Evolutionary conservation across 2,797 vertebrate genomes (phyloP), one percentile per base, ranked within the genome.

Genomic region (Mallotus villosus): DNA sequence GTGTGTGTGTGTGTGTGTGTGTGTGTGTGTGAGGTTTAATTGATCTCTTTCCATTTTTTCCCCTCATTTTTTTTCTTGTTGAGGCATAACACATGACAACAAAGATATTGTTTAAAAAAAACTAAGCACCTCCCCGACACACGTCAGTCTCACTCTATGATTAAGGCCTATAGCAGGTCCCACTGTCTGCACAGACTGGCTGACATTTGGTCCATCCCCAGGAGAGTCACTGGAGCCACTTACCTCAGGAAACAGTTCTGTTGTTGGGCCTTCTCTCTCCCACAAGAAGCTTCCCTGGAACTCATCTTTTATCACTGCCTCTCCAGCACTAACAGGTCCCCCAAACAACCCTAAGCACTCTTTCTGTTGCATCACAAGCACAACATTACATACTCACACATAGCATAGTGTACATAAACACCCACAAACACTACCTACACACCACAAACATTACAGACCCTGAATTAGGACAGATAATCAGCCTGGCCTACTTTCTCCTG

Each of bases 381-480:
- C n/a, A 17, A 63, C 17, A 63, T 29, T 24, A 60, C 59, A 25
- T 14, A 63, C 61, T 6, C 59, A 61, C 4, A 61, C 59, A 27
- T 16, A 27, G 0, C 17, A 14, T 14, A 51, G 49, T 51, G 12
- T 17, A 22, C 27, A 29, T 14, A 29, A 12, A 63, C 61, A 63
- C 25, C 27, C 25, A 62, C 64, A 70, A 79, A 67, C 70, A 63
- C 70, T 34, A 60, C 58, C 46, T 37, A 70, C 12, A 64, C 41
- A 64, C 49, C 21, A 9, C 59, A 61, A 25, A 22, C 4, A 59
- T 75, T 74, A 80, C 84, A 85, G 82, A 80, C 80, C 69, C 71
- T 82, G 83, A 90, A 90, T 78, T 90, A 91, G 91, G 88, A 89
- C 87, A 87, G 82, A 76, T 87, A 85, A 86, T 84, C 81, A 83